Percentiles rank a stretch among this genome's conserved stretches.
phyloP scores from a whole-genome alignment of 2,113 vertebrate species.

The Trochalopteron elliotii region DNA sequence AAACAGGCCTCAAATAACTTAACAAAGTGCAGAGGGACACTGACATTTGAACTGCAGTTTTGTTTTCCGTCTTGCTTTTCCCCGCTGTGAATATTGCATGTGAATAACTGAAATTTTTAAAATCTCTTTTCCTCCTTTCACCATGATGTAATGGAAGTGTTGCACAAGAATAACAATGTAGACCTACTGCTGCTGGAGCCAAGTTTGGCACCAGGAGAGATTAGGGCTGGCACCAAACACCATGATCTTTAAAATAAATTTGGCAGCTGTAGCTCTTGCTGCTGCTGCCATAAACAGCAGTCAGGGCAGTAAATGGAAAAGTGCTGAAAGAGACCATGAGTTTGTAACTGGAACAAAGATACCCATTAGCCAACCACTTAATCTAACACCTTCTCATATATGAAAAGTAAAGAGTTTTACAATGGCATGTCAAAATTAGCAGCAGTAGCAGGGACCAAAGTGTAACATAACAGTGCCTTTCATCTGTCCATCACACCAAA shows the following conservation, averaged over 20 bases:
- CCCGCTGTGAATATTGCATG: neutral
- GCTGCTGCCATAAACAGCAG: conserved; percentile 17
- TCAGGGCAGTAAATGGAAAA: neutral
- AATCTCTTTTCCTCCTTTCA: conserved; percentile 43
- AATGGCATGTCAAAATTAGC: neutral
- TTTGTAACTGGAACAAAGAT: conserved; percentile 28
- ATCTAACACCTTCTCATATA: conserved; percentile 17
- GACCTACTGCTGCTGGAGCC: conserved; percentile 1
- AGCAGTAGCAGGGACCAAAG: neutral
- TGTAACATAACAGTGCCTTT: neutral
- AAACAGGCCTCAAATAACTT: neutral
- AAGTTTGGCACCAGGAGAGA: conserved; percentile 41
- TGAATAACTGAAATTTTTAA: conserved; percentile 54
- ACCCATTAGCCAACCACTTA: conserved; percentile 2
- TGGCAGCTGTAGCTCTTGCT: conserved; percentile 8
- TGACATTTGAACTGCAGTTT: conserved; percentile 42
- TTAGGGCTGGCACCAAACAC: conserved; percentile 25
- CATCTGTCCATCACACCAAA: neutral
- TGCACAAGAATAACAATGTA: conserved; percentile 39
- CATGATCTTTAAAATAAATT: conserved; percentile 16
- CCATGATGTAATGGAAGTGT: conserved; percentile 32
- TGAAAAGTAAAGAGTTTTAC: conserved; percentile 7
- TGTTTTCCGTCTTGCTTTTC: neutral
- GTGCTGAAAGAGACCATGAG: neutral
- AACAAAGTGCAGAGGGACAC: neutral